These are phyloP conservation scores for Dendrocopos noguchii DNA, from an alignment of 2,113 vertebrate species.

Conservation along the genomic window DNA sequence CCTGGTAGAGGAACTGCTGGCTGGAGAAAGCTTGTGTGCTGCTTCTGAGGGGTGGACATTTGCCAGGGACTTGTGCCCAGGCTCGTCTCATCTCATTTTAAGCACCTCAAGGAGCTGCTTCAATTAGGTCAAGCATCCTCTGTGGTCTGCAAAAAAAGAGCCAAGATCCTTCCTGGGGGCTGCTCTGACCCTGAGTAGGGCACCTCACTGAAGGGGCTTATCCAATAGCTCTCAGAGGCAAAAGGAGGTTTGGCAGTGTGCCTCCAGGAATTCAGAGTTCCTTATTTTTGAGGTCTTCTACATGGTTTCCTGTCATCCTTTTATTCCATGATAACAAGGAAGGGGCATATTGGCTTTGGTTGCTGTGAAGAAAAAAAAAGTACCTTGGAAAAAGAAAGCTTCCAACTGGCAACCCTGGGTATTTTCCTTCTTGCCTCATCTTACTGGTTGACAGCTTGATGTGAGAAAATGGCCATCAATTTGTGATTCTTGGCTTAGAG, in stretches of 20 bases:
- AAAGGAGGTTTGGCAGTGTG: neutral
- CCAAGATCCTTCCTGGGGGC: neutral
- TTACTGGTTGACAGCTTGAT: neutral
- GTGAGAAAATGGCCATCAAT: neutral
- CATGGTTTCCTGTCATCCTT: rapidly evolving
- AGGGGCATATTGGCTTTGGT: neutral
- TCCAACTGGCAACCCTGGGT: neutral
- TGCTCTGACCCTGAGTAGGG: neutral
- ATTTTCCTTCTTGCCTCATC: neutral
- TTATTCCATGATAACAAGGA: neutral
- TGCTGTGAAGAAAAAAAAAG: neutral
- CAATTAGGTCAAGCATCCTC: neutral
- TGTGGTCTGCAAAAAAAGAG: neutral
- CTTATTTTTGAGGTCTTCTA: neutral
- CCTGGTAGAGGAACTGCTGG: neutral
- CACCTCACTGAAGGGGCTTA: rapidly evolving
- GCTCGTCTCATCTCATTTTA: neutral
- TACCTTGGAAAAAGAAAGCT: neutral
- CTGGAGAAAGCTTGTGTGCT: neutral
- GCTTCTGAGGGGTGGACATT: neutral
- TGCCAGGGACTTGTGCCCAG: neutral
- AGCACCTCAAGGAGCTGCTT: neutral
- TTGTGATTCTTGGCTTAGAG: neutral
- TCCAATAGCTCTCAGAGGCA: neutral
- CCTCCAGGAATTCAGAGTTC: neutral